phyloP scores from a whole-genome alignment of 2,113 vertebrate species.

The Odocoileus hemionus region DNA sequence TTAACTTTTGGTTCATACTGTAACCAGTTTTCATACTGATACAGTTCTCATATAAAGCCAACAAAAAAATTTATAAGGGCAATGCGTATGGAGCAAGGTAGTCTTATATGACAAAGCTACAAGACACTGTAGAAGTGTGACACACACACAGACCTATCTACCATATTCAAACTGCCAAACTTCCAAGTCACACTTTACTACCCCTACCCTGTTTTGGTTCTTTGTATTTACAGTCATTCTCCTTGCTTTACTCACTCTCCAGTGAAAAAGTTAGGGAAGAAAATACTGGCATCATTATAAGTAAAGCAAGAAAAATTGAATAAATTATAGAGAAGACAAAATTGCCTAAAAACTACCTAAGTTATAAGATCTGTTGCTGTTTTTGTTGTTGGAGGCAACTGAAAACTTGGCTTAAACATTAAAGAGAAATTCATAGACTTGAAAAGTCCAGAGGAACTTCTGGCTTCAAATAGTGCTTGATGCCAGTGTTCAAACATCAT shows the following conservation, averaged over 20 bases:
- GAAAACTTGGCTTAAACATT: background rate
- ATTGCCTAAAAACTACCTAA: background rate
- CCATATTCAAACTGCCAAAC: background rate
- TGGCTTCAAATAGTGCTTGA: background rate
- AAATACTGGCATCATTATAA: background rate
- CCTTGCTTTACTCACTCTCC: background rate
- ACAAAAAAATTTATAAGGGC: background rate
- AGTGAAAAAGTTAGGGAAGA: background rate
- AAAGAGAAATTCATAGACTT: background rate
- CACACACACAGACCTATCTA: background rate
- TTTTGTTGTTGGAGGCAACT: background rate
- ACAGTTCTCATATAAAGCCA: background rate
- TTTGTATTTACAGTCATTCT: background rate
- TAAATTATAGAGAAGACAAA: background rate
- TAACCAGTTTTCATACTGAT: background rate
- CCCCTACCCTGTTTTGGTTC: background rate
- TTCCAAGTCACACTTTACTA: background rate
- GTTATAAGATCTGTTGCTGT: conserved; percentile 20
- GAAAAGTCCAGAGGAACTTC: background rate
- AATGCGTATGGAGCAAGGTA: background rate
- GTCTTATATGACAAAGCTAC: background rate
- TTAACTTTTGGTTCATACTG: background rate
- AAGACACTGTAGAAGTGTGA: background rate
- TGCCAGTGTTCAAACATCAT: background rate
- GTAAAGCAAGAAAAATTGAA: conserved; percentile 4